Evolutionary conservation across 2,888 invertebrate species (phyloP).

Genomic region (Melieria omissa): DNA sequence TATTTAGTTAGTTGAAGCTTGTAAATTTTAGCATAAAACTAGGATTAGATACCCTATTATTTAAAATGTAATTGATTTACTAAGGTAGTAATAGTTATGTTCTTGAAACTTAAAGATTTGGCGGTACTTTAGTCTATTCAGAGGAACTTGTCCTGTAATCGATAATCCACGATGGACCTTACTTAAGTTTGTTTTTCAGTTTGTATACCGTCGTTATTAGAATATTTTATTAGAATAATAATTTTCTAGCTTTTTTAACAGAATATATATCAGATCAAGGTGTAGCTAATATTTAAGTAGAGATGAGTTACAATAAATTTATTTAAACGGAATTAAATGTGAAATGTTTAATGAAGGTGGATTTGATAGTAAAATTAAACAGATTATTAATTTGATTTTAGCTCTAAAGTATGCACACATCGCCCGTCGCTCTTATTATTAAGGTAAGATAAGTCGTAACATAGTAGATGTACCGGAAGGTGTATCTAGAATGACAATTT

Average conservation of each 20-base stretch:
- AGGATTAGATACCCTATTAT: slow-evolving; percentile 80
- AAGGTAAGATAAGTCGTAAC: slow-evolving; percentile 83
- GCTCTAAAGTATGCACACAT: slow-evolving; percentile 80
- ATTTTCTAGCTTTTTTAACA: slow-evolving; percentile 62
- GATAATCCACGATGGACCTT: slow-evolving; percentile 71
- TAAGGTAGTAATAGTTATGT: slow-evolving; percentile 68
- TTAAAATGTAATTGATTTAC: slow-evolving; percentile 58
- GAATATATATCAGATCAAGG: slow-evolving; percentile 77
- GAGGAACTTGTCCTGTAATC: slow-evolving; percentile 77
- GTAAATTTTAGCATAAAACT: slow-evolving; percentile 71
- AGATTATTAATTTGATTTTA: slow-evolving; percentile 70
- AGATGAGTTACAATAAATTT: slow-evolving; percentile 76
- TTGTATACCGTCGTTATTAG: slow-evolving; percentile 55
- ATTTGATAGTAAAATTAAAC: slow-evolving; percentile 73
- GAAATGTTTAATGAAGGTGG: slow-evolving; percentile 71
- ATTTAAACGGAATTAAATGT: slow-evolving; percentile 67
- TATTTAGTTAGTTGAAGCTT: slow-evolving; percentile 72
- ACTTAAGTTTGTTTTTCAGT: slow-evolving; percentile 64
- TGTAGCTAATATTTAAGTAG: slow-evolving; percentile 75
- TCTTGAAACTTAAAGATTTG: slow-evolving; percentile 77
- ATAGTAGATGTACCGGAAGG: slow-evolving; percentile 82
- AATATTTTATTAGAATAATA: slow-evolving; percentile 68
- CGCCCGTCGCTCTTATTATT: slow-evolving; percentile 80
- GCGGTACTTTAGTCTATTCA: slow-evolving; percentile 78
- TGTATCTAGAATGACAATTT: slow-evolving; percentile 75